phyloP scores from a whole-genome alignment of 2,888 invertebrate species.

The Apamea epomidion region DNA sequence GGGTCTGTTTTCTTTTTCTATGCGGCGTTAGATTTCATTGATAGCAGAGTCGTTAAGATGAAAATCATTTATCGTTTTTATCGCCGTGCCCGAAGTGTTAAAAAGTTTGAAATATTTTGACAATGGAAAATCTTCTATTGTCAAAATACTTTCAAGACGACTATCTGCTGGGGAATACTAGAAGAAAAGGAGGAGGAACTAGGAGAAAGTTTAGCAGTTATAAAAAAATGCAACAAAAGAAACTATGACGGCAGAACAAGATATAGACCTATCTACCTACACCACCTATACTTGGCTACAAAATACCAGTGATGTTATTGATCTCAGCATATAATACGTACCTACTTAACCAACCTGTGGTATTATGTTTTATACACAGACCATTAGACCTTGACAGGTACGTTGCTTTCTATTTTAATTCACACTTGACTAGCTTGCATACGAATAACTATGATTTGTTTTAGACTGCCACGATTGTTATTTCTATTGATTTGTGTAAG shows the following conservation, averaged over 20 bases:
- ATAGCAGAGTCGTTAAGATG: not conserved
- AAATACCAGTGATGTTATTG: slow-evolving; percentile 19
- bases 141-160: not conserved
- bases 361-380: slow-evolving; percentile 38
- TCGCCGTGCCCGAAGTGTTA: not conserved
- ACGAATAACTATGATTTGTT: slow-evolving; percentile 23
- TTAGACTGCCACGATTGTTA: not conserved
- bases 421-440: slow-evolving; percentile 49
- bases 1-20: not conserved
- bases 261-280: not conserved
- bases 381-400: slow-evolving; percentile 61
- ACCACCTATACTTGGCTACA: not conserved
- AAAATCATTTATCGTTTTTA: not conserved
- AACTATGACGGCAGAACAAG: not conserved
- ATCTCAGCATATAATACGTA: slow-evolving; percentile 1
- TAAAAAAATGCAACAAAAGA: not conserved
- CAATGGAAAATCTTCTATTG: not conserved
- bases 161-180: not conserved
- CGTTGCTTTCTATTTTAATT: slow-evolving; percentile 61
- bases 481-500: not conserved
- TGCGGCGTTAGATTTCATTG: not conserved
- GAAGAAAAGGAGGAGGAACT: not conserved
- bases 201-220: not conserved
- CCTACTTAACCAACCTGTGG: slow-evolving; percentile 17
- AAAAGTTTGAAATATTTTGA: not conserved